Percentiles rank a stretch among this genome's conserved stretches.
Evolutionary conservation across 2,888 invertebrate species (phyloP).

Genomic region (Thymelicus lineola): DNA sequence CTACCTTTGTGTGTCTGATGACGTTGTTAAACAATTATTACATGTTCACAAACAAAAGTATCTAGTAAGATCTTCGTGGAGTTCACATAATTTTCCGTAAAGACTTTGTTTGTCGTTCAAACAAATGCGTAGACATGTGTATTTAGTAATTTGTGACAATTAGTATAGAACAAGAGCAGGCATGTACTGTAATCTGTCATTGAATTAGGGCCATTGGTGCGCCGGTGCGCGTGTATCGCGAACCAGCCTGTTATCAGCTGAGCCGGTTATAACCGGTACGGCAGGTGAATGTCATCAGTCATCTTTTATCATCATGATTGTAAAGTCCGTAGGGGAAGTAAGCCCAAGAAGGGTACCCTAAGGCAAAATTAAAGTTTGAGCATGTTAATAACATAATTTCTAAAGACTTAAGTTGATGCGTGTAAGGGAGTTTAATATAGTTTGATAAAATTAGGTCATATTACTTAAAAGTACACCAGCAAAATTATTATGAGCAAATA

Average conservation of each 20-base stretch:
- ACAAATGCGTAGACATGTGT: neutral
- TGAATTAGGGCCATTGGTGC: slow-evolving; percentile 39
- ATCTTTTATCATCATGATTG: slow-evolving; percentile 25
- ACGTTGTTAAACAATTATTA: no score
- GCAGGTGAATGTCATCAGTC: slow-evolving; percentile 45
- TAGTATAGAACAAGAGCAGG: slow-evolving; percentile 10
- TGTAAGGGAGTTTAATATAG: no score
- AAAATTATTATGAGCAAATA: no score
- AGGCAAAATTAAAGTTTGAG: no score
- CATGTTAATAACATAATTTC: no score
- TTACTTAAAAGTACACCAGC: no score
- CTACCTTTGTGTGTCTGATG: no score
- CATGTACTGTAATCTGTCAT: slow-evolving; percentile 39
- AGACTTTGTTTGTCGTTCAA: neutral
- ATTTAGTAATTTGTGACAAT: slow-evolving; percentile 13
- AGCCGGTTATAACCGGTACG: slow-evolving; percentile 46
- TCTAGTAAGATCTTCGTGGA: neutral
- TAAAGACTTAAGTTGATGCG: no score
- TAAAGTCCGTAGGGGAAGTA: no score
- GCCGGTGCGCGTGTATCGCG: slow-evolving; percentile 40
- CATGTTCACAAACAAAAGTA: no score
- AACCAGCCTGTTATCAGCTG: slow-evolving; percentile 41
- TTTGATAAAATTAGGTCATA: no score
- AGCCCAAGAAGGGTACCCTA: no score
- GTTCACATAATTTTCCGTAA: neutral